phyloP scores from a whole-genome alignment of 2,888 invertebrate species.

The Oasisia sp. region DNA sequence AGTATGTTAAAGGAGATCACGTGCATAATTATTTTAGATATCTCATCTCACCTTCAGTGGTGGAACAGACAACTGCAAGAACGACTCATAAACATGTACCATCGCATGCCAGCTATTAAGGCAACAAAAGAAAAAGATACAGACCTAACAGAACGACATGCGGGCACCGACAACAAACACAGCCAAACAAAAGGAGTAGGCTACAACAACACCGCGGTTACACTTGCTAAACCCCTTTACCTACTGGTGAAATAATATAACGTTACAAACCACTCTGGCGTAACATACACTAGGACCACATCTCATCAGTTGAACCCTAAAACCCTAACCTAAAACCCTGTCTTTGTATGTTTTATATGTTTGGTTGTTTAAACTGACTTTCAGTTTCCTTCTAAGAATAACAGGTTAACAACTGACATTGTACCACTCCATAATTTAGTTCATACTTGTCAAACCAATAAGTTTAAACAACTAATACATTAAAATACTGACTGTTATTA shows the following conservation, averaged over 20 bases:
- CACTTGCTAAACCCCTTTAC: background rate
- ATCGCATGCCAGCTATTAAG: background rate
- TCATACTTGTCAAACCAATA: background rate
- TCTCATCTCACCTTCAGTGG: background rate
- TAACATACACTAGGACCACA: background rate
- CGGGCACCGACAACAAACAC: background rate
- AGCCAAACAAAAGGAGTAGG: background rate
- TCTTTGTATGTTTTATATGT: too few relatives aligned
- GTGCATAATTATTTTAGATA: background rate
- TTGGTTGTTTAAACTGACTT: too few relatives aligned
- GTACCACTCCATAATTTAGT: background rate
- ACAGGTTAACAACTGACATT: too few relatives aligned
- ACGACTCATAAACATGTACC: background rate
- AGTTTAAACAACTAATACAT: background rate
- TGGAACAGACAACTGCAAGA: background rate
- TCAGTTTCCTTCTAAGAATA: too few relatives aligned
- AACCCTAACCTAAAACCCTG: too few relatives aligned
- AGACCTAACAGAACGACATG: background rate
- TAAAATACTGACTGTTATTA: background rate
- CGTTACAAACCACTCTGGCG: background rate
- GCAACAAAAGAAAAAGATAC: background rate
- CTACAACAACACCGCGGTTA: background rate
- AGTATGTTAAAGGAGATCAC: background rate
- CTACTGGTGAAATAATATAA: background rate
- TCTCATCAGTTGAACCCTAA: background rate